Base-by-base conservation (phyloP, 2,113 vertebrate species). In the Hylia prasina region DNA sequence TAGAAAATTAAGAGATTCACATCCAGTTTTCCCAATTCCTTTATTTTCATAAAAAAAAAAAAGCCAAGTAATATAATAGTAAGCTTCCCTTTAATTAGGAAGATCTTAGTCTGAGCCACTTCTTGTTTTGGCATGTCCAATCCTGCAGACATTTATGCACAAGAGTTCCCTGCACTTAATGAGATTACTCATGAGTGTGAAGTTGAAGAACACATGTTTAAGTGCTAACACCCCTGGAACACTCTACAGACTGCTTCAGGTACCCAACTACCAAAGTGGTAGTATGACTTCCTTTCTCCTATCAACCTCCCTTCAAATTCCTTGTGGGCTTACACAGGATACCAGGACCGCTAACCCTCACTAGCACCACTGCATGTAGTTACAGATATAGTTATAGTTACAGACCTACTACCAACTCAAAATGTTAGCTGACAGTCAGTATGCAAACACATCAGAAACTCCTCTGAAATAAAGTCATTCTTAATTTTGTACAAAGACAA, bases 181-280 rank as follows among this genome's bases (percentile, higher is more conserved):
- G 72, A 92, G 96, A 95, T 96, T 97, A 96, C 94, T 96, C 93
- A 95, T 81, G 60, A 91, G 91, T 90, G 80, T 84, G 76, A 92
- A 84, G 82, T 81, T 91, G 60, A 92, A 90, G 80, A 94, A 79
- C 88, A 94, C 87, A 82, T 61, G 84, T 81, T 93, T 56, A 94
- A 92, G 79, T 44, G 58, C 85, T 78, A 92, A 89, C 76, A 90
- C 33, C 37, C 73, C 75, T 65, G 63, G 30, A 82, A 90, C 71
- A 81, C n/a, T 6, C 21, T 17, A 75, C 31, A 31, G 51, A 54
- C 78, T 88, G 48, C 44, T 87, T 61, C n/a, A 75, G 69, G 69
- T 91, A 72, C n/a, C 44, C 82, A 51, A 14, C 24, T 44, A 53
- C 58, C 24, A 2, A 83, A 33, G 18, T 22, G 15, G 10, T 0